Conservation (phyloP, 2,113 vertebrate genomes). For the Pampusana beccarii region DNA sequence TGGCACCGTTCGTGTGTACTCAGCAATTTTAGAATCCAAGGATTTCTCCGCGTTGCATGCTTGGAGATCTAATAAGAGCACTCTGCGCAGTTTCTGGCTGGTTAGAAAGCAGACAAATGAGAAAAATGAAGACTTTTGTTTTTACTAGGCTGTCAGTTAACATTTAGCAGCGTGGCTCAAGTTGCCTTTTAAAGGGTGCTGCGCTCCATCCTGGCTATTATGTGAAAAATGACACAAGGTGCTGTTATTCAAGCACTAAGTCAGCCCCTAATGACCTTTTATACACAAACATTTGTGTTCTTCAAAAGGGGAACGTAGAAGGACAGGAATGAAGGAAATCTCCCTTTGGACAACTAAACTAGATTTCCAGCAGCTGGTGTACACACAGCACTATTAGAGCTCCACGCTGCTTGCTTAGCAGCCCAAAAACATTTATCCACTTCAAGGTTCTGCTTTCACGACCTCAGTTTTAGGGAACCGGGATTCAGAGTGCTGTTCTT, state of each 20-base stretch:
- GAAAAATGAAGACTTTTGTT: constrained; percentile 28
- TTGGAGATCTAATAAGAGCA: constrained; percentile 38
- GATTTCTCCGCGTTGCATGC: constrained; percentile 63
- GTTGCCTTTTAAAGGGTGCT: not conserved
- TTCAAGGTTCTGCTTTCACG: not conserved
- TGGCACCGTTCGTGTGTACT: constrained; percentile 76
- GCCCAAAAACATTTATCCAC: not conserved
- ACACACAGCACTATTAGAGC: not conserved
- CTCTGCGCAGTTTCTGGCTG: constrained; percentile 41
- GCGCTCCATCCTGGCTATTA: not conserved
- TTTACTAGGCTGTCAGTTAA: constrained; percentile 16
- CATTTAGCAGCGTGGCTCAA: not conserved
- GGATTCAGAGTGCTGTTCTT: not conserved
- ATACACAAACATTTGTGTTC: not conserved
- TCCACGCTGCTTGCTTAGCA: not conserved
- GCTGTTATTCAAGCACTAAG: not conserved
- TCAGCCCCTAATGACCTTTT: not conserved
- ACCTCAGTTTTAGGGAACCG: not conserved
- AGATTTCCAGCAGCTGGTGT: not conserved
- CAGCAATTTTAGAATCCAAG: constrained; percentile 66
- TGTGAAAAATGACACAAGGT: not conserved
- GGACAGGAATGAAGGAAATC: not conserved
- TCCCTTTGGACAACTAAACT: not conserved
- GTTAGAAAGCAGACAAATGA: constrained; percentile 12
- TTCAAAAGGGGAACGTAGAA: not conserved